These are phyloP conservation scores for Montipora efflorescens DNA, from an alignment of 64 coral and sea anemone species.

Conservation along the genomic window DNA sequence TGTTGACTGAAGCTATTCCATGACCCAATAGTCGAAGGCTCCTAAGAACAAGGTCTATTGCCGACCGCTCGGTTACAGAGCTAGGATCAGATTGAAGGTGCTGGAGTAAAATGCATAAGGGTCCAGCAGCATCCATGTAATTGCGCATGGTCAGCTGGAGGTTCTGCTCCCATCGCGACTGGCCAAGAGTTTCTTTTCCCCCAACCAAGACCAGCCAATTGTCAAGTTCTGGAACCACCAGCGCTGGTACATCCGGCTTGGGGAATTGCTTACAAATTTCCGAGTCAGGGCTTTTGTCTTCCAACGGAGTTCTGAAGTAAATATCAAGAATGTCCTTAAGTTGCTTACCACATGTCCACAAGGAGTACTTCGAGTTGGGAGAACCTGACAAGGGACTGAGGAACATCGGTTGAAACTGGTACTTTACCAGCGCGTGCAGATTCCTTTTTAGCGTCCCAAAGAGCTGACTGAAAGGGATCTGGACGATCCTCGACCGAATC, in stretches of 20 bases:
- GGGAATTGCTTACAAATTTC: background rate
- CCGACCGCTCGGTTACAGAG: background rate
- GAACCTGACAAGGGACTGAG: background rate
- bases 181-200: background rate
- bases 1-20: background rate
- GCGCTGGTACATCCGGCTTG: background rate
- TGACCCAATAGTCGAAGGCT: background rate
- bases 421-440: background rate
- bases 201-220: background rate
- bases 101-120: background rate
- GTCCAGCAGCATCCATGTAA: background rate
- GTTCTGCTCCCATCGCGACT: background rate
- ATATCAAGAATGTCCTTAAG: background rate
- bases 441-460: background rate
- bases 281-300: background rate
- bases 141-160: background rate
- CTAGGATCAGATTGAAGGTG: background rate
- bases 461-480: background rate
- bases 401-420: background rate
- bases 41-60: background rate
- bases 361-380: background rate
- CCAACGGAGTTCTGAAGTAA: background rate
- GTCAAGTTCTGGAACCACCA: background rate
- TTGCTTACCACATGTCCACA: too few species aligned
- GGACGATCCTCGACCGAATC: background rate